These are phyloP conservation scores for Pao palembangensis DNA, from an alignment of 2,113 vertebrate genomes.

Conservation along the genomic window DNA sequence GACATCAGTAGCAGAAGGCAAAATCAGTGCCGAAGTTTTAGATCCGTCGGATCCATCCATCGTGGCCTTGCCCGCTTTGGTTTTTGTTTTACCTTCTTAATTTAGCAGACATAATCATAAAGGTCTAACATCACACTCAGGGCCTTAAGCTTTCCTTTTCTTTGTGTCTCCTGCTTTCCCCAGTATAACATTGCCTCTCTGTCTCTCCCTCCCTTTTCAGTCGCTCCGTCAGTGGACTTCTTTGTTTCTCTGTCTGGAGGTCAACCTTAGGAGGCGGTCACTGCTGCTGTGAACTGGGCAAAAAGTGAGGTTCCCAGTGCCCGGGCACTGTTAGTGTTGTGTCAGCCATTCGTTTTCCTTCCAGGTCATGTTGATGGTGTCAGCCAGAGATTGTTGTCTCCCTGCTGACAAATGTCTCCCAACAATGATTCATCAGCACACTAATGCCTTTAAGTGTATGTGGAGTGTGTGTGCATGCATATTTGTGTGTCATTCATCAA, in stretches of 20 bases:
- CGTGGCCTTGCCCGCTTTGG: background rate
- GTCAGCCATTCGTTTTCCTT: slow-evolving; percentile 38
- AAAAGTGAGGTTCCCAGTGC: slow-evolving; percentile 20
- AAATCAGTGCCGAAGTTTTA: too few relatives aligned
- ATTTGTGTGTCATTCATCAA: too few relatives aligned
- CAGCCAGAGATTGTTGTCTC: slow-evolving; percentile 20
- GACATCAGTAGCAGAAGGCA: too few relatives aligned
- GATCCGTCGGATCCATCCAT: too few relatives aligned
- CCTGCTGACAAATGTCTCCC: slow-evolving; percentile 14
- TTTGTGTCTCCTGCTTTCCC: slow-evolving; percentile 16
- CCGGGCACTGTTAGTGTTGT: slow-evolving; percentile 33
- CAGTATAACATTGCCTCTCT: slow-evolving; percentile 1
- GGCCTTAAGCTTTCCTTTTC: slow-evolving; percentile 29
- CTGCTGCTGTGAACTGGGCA: slow-evolving; percentile 41
- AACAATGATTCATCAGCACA: too few relatives aligned
- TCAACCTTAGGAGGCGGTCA: slow-evolving; percentile 49
- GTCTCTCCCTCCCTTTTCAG: background rate
- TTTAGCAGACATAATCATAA: slow-evolving; percentile 30
- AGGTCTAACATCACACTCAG: slow-evolving; percentile 31
- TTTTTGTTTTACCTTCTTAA: slow-evolving; percentile 14
- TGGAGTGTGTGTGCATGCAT: too few relatives aligned
- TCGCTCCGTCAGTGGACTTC: slow-evolving; percentile 13
- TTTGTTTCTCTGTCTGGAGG: slow-evolving; percentile 46
- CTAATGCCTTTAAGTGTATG: too few relatives aligned
- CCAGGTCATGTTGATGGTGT: slow-evolving; percentile 36